phyloP scores from a whole-genome alignment of 2,797 vertebrate genomes.

The Protosalanx chinensis region DNA sequence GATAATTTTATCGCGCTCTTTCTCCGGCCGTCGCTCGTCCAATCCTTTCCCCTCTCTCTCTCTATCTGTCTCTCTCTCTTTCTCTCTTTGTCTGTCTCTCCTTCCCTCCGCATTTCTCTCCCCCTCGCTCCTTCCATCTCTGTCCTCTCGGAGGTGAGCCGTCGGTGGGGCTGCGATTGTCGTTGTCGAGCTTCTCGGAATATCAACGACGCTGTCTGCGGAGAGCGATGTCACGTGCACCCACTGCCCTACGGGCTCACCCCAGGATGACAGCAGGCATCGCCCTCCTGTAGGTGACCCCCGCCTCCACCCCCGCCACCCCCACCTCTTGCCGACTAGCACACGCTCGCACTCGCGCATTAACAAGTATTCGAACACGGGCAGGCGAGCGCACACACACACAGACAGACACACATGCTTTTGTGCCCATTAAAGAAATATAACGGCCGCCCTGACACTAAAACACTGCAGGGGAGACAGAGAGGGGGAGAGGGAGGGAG shows the following conservation, averaged over 20 bases:
- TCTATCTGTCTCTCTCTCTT: background rate
- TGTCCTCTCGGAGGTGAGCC: conserved; percentile 24
- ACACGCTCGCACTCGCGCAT: conserved; percentile 41
- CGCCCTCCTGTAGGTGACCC: conserved; percentile 1
- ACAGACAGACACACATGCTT: conserved; percentile 14
- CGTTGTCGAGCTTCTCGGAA: conserved; percentile 63
- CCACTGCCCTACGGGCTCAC: conserved; percentile 69
- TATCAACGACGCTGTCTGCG: conserved; percentile 75
- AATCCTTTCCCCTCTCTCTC: too few relatives aligned
- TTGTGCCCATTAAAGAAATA: background rate
- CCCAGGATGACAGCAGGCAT: conserved; percentile 63
- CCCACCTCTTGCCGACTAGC: background rate
- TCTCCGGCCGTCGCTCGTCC: too few relatives aligned
- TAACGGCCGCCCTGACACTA: conserved; percentile 4
- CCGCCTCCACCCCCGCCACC: background rate
- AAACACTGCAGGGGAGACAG: conserved; percentile 37
- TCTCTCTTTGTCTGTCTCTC: background rate
- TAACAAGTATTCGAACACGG: conserved; percentile 39
- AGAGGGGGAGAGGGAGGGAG: conserved; percentile 23
- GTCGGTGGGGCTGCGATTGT: conserved; percentile 32
- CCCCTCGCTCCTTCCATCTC: conserved; percentile 10
- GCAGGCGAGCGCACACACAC: conserved; percentile 31
- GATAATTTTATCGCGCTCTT: conserved; percentile 53
- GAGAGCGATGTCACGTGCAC: conserved; percentile 70
- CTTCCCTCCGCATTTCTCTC: conserved; percentile 13